Base-by-base conservation (phyloP, 2,888 invertebrate genomes). In the Archips xylosteana region DNA sequence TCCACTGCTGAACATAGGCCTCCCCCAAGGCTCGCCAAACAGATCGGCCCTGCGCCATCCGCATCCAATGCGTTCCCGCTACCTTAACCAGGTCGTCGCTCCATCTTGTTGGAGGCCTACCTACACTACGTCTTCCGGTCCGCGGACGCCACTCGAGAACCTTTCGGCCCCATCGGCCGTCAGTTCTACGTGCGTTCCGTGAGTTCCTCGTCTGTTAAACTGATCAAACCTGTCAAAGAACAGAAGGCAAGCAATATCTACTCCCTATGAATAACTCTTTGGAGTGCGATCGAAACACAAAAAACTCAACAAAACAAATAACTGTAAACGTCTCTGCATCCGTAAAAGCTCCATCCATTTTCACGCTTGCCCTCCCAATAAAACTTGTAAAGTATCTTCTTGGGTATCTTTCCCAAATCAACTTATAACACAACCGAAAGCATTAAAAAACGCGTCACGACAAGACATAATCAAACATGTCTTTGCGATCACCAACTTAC, bases 361-460 rank as follows among this genome's bases (percentile, higher is more conserved):
- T 73, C 73, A 64, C 68, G 57, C 72, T 59, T 72, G 61, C 36
- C 49, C 49, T 15, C 59, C 32, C 57, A 62, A 68, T 63, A 64
- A 69, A 72, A 62, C 72, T 72, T 54, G 42, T 34, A 54, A 71
- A 71, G 45, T 45, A 45, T 45, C 45, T 23, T 12, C 3, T 23
- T 9, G 23, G 5, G 59, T 73, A 69, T 73, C 71, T 66, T 57
- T 62, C 45, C 81, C 82, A 87, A 88, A 89, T 88, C 87, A 83
- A 88, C 87, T 87, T 87, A 87, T 83, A 86, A 81, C 15, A 69
- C 68, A 73, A 82, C 83, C 83, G 81, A 78, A 82, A 78, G 82
- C 85, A 88, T 85, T 87, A 86, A 89, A 87, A 90, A 89, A 83
- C 82, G 81, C 83, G 87, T 90, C 91, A 91, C 91, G 89, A 81